phyloP scores from a whole-genome alignment of 2,888 invertebrate genomes.

The Melinopterus prodromus region DNA sequence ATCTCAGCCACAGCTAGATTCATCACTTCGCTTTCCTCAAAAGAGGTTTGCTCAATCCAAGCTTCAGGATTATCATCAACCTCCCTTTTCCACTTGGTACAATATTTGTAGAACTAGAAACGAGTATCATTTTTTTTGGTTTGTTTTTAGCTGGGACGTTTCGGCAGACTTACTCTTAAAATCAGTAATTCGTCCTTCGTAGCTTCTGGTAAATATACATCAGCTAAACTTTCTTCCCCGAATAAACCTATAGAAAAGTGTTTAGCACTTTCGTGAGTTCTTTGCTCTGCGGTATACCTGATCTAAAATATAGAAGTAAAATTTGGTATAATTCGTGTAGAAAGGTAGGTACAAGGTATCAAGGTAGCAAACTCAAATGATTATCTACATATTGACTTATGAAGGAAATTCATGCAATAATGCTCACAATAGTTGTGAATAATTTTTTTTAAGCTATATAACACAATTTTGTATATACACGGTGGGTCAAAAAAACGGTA shows the following conservation, averaged over 20 bases:
- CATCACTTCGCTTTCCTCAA: slow-evolving; percentile 18
- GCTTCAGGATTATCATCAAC: slow-evolving; percentile 25
- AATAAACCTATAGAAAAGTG: slow-evolving; percentile 80
- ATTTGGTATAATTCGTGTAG: neutral
- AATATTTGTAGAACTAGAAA: slow-evolving; percentile 29
- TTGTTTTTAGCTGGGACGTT: neutral
- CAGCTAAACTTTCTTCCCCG: slow-evolving; percentile 64
- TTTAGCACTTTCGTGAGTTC: slow-evolving; percentile 78
- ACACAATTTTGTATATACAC: too few relatives aligned
- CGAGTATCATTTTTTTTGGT: neutral
- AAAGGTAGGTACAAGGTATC: neutral
- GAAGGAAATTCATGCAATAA: too few relatives aligned
- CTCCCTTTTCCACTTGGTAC: slow-evolving; percentile 27
- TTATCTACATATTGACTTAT: too few relatives aligned
- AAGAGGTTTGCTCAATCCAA: slow-evolving; percentile 16
- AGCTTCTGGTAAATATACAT: slow-evolving; percentile 72
- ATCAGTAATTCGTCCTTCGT: slow-evolving; percentile 61
- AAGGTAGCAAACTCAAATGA: too few relatives aligned
- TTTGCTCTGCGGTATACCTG: slow-evolving; percentile 78
- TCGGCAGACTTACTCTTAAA: slow-evolving; percentile 51
- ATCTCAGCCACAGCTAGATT: slow-evolving; percentile 22
- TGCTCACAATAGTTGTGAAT: too few relatives aligned
- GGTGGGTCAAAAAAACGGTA: too few relatives aligned
- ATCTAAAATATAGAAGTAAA: slow-evolving; percentile 65
- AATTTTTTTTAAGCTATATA: too few relatives aligned